Conservation (phyloP, 2,797 vertebrate species). For the Muscicapa striata region DNA sequence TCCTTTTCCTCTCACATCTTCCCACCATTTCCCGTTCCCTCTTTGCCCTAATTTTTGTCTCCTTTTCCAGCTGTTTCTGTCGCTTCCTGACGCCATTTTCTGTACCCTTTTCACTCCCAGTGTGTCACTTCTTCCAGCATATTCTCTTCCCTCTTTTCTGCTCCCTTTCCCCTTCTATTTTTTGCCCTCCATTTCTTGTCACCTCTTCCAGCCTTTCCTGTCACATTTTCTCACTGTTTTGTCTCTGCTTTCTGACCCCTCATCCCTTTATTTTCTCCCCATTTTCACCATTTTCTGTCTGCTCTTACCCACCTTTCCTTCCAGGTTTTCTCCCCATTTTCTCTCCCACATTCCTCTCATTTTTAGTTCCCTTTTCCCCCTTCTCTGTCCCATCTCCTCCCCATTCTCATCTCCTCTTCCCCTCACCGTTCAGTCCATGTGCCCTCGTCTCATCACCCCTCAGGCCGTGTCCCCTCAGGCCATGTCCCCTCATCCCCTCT, state of each 20-base stretch:
- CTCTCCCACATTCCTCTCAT: accelerated
- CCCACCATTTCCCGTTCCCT: neutral
- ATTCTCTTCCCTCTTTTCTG: neutral
- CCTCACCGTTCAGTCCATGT: too few relatives aligned
- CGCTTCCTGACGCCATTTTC: accelerated
- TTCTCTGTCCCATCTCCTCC: neutral
- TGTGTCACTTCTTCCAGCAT: neutral
- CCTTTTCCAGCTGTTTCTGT: neutral
- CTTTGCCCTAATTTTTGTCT: neutral
- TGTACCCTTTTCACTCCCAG: neutral
- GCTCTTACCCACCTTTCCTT: neutral
- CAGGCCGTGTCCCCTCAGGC: too few relatives aligned
- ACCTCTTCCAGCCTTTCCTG: neutral
- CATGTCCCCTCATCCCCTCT: too few relatives aligned
- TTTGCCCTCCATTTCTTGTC: neutral
- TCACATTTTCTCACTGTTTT: neutral
- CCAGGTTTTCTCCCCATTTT: neutral
- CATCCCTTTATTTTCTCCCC: neutral
- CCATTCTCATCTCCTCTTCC: too few relatives aligned
- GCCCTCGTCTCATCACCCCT: too few relatives aligned
- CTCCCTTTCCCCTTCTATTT: neutral
- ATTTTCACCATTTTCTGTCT: neutral
- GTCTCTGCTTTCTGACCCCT: neutral
- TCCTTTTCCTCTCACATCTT: neutral
- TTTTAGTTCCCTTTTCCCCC: accelerated